Base-by-base conservation (phyloP, 1,140 invertebrate genomes). In the Atta texana region DNA sequence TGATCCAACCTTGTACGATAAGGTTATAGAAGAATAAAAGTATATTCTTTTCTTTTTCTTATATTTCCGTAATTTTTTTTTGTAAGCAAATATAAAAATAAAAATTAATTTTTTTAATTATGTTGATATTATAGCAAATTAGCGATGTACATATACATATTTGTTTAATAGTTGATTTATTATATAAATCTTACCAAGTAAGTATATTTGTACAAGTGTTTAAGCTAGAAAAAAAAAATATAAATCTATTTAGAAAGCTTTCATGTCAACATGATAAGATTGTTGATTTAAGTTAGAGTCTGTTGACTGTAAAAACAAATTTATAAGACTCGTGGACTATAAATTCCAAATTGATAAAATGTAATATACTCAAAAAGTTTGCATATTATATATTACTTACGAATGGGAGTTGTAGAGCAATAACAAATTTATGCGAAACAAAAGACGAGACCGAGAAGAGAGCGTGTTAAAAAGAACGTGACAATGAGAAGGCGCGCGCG, bases 191-290 rank as follows among this genome's bases (percentile, higher is more conserved):
- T 55, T 61, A 5, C 4, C 7, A 39, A 24, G 24, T 74, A 64
- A 74, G 39, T n/a, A 34, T 34, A 24, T 2, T 24, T 72, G 10
- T 24, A 59, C 14, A 39, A 53, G n/a, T 6, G 28, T 64, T 72
- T 61, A 53, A 53, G 39, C 0, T 51, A 61, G 12, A 34, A 2
- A 24, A 39, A 1, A 24, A 39, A 76, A 59, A 24, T 28, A 85
- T 55, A 5, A 75, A 63, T 71, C n/a, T 61, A 63, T 77, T 44
- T 76, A 78, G 14, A 18, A 2, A 68, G 28, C 1, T 53, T 21
- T 3, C 14, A 14, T 66, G 7, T 61, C 28, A 85, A 53, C 4
- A 49, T 28, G 49, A 49, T 28, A 77, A 63, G 5, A 28, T n/a
- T 0, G 3, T 44, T 57, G 8, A 14, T 18, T 85, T 75, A 44